These are phyloP conservation scores for Mormyrops boulengeri DNA, from an alignment of 2,797 vertebrate genomes.

Conservation along the genomic window DNA sequence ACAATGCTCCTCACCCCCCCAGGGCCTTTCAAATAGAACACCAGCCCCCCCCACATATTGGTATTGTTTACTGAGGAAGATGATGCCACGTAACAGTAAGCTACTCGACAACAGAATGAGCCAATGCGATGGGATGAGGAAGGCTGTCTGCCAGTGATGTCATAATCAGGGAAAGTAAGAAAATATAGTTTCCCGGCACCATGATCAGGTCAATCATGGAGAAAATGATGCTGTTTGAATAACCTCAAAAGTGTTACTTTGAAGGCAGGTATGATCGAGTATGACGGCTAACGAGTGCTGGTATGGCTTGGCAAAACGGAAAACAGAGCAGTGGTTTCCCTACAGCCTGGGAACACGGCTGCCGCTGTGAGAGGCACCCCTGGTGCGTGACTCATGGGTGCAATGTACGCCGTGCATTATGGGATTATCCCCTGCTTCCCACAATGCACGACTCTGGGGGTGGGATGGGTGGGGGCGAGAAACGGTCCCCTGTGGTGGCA, in stretches of 20 bases:
- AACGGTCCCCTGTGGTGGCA: not conserved
- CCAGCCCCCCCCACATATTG: not conserved
- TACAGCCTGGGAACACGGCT: not conserved
- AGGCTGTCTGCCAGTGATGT: not conserved
- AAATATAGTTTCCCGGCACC: not conserved
- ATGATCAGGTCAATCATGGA: not conserved
- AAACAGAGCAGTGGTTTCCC: not conserved
- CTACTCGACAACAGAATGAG: not conserved
- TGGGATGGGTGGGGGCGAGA: not conserved
- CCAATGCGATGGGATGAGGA: not conserved
- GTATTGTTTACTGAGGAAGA: not conserved
- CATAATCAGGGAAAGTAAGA: not conserved
- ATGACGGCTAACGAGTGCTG: not conserved
- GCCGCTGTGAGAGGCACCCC: not conserved
- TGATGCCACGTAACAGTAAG: not conserved
- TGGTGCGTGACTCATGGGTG: not conserved
- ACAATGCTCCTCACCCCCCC: not conserved
- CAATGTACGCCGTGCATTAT: not conserved
- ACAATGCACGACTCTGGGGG: not conserved
- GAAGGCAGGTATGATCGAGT: not conserved
- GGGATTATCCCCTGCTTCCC: conserved; percentile 1
- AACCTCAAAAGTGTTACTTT: not conserved
- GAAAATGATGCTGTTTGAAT: not conserved
- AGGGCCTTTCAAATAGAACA: not conserved
- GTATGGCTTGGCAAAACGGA: no score